These are phyloP conservation scores for Pedetes capensis DNA, from an alignment of 2,113 vertebrate genomes.

Conservation along the genomic window DNA sequence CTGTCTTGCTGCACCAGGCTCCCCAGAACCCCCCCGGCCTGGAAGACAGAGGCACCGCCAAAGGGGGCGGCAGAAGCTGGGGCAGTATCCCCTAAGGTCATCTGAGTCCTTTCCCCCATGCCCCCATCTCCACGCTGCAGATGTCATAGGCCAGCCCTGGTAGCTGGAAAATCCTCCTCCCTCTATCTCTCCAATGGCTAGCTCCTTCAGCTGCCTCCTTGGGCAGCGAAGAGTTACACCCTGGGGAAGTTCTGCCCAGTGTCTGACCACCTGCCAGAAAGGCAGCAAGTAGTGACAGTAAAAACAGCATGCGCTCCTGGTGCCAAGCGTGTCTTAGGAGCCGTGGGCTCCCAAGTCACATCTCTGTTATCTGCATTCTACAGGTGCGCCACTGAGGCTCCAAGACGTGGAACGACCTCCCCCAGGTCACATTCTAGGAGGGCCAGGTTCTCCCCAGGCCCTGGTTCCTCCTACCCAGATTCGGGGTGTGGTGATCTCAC, in stretches of 20 bases:
- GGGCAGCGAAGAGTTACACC: neutral
- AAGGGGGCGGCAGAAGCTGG: neutral
- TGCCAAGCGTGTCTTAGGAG: neutral
- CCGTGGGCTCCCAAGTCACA: accelerated
- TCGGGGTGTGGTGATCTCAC: neutral
- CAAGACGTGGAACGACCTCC: accelerated
- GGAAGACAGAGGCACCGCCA: neutral
- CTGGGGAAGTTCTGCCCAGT: neutral
- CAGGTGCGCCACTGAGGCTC: neutral
- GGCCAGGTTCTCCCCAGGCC: neutral
- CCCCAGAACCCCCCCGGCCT: neutral
- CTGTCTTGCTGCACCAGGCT: neutral
- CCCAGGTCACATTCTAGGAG: neutral
- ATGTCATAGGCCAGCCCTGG: accelerated
- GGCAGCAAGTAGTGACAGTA: neutral
- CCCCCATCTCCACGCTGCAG: neutral
- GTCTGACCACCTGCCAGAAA: neutral
- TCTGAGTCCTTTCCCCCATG: neutral
- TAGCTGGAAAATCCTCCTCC: neutral
- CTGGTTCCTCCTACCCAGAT: neutral
- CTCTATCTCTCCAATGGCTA: accelerated
- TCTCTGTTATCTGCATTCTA: neutral
- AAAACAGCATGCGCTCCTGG: neutral
- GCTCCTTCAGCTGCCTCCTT: neutral
- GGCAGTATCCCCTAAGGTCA: accelerated